Percentiles rank a stretch among this genome's conserved stretches.
Conservation (phyloP, 2,888 invertebrate genomes). For the Hypomecis punctinalis region DNA sequence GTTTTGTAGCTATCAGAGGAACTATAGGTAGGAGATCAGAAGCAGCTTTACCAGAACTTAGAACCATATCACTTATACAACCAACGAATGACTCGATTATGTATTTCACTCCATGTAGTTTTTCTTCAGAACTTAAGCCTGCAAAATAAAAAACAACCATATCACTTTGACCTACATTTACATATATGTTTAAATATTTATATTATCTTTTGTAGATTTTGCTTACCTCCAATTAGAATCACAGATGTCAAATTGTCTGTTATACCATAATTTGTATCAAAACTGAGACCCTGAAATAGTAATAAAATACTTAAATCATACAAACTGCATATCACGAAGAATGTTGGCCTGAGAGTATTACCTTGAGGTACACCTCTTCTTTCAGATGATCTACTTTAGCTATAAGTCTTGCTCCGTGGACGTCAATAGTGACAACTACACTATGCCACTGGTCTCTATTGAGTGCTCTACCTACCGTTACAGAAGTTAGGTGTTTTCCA, state of each 20-base stretch:
- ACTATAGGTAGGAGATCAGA: slow-evolving; percentile 92
- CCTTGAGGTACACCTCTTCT: slow-evolving; percentile 92
- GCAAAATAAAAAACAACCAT: slow-evolving; percentile 23
- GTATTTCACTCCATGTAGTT: slow-evolving; percentile 95
- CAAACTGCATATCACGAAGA: slow-evolving; percentile 27
- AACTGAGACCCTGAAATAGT: slow-evolving; percentile 87
- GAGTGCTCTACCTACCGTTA: slow-evolving; percentile 94
- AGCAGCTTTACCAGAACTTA: slow-evolving; percentile 94
- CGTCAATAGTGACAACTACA: slow-evolving; percentile 94
- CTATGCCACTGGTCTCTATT: slow-evolving; percentile 96
- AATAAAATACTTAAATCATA: slow-evolving; percentile 28
- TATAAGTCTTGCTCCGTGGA: slow-evolving; percentile 92
- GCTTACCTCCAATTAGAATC: slow-evolving; percentile 93
- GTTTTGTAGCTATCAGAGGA: slow-evolving; percentile 93
- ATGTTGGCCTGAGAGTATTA: slow-evolving; percentile 37
- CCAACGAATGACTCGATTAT: slow-evolving; percentile 97
- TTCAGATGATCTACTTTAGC: slow-evolving; percentile 94
- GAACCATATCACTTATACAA: slow-evolving; percentile 94
- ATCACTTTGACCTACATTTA: no score
- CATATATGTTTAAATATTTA: slow-evolving; percentile 4
- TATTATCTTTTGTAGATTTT: not conserved
- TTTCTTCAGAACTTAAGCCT: slow-evolving; percentile 95
- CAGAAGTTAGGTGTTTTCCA: slow-evolving; percentile 92
- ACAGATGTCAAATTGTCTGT: slow-evolving; percentile 94
- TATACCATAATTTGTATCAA: slow-evolving; percentile 94